Evolutionary conservation across 2,797 vertebrate species (phyloP).

Genomic region (Momotus momota): DNA sequence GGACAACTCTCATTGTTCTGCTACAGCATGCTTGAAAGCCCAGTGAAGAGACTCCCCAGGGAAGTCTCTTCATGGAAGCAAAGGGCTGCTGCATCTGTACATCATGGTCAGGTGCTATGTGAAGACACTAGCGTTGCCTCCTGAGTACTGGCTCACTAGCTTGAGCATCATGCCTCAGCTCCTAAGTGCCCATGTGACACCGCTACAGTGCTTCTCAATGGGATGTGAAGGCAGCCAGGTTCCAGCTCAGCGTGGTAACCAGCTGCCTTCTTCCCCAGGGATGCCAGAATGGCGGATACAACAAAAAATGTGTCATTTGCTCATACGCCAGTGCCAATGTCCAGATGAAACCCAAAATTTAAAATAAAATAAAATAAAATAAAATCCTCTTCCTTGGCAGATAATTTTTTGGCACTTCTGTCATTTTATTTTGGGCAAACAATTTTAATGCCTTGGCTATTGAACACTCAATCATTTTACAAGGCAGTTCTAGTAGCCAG

Average conservation of each 20-base stretch:
- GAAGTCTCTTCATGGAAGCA: background rate
- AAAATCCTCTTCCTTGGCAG: background rate
- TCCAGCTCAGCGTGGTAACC: background rate
- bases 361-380: background rate
- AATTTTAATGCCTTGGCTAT: background rate
- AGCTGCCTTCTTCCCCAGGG: background rate
- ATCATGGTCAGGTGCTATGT: background rate
- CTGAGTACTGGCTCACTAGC: fast-evolving
- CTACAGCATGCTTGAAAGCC: background rate
- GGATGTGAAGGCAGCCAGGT: background rate
- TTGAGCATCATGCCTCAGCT: background rate
- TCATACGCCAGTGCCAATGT: background rate
- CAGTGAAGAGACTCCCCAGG: background rate
- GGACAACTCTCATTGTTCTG: fast-evolving
- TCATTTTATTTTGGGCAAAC: background rate
- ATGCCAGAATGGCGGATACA: background rate
- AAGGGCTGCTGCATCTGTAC: fast-evolving
- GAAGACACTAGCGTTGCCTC: fast-evolving
- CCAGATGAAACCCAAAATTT: background rate
- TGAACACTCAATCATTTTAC: background rate
- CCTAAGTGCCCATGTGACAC: background rate
- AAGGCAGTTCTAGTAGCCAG: background rate
- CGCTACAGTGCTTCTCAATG: background rate
- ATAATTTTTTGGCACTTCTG: background rate
- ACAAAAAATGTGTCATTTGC: background rate